Evolutionary conservation across 1,140 invertebrate species (phyloP), one percentile per base, ranked within the genome.

Genomic region (Aethina tumida): DNA sequence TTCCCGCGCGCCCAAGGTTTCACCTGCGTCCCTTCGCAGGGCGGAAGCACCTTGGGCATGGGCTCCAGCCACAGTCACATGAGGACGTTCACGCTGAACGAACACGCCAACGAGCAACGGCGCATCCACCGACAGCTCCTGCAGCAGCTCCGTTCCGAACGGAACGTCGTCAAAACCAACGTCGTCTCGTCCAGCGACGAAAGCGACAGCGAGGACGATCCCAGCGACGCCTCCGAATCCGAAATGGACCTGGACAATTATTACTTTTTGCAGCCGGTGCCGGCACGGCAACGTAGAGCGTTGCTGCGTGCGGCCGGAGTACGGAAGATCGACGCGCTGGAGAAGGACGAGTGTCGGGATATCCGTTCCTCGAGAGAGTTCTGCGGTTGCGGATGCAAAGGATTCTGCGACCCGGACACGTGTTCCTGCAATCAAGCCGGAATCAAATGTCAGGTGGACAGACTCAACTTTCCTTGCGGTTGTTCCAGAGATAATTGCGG

Each of bases 21-120:
- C 64, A 89, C 89, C 9, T 97, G 93, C 71, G 90, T 98, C 33
- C 94, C 94, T 35, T 95, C 91, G 32, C 87, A 92, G 69, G 94
- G 93, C 21, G 93, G 93, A 16, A 94, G 90, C 21, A 97, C 93
- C 6, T 69, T 97, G 34, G 94, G 93, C n/a, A 97, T 97, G 94
- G 81, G 81, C 33, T 76, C 80, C 39, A 73, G 78, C 38, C 94
- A 97, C 57, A 76, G 76, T 5, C 78, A 86, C 55, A 71, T 75
- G 25, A 75, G 83, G 53, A 74, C 79, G 34, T 86, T 84, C 58
- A 75, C 59, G 2, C 46, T 63, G 17, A 36, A 39, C 2, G 81
- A 95, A 61, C 90, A 96, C 64, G 83, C 85, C 1, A 69, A 81
- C 6, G 89, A 95, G 63, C 84, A 93, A 63, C 73, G 87, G 32